Evolutionary conservation across 2,797 vertebrate genomes (phyloP), one percentile per base, ranked within the genome.

Genomic region (Crocidura indochinensis): DNA sequence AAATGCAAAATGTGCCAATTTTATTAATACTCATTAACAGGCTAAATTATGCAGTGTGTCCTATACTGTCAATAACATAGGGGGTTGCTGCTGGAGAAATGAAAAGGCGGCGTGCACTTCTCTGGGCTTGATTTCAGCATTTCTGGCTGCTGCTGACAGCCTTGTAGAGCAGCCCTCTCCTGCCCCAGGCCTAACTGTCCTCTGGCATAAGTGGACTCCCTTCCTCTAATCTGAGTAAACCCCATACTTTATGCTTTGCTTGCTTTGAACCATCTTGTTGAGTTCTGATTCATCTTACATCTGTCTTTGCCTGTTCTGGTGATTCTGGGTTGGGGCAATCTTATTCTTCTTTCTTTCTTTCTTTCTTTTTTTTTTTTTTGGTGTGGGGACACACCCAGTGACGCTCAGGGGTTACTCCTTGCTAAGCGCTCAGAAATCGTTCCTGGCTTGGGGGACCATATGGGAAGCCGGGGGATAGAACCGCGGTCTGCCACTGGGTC

Each of bases 11-110:
- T 2, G 87, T 31, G 77, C 69, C 91, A 91, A 86, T 96, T 86
- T 94, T 89, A 95, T 95, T 92, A 95, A 93, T 90, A 80, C 90
- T 96, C 91, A 95, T 94, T 96, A 96, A 73, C 29, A 65, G 92
- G 75, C 73, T 93, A 94, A 95, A 95, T 96, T 94, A 97, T 86
- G 73, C 69, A 86, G 92, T 88, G 92, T 96, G 85, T 83, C 85
- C 88, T 44, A 88, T 69, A 74, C 81, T 92, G 94, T 95, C 93
- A 88, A 84, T 94, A 86, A 74, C 87, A 72, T 27, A 20, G 78
- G 75, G 10, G 53, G 79, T 78, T 84, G 85, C 65, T 87, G 90
- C 75, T 82, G 85, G 38, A 29, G 71, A 71, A 84, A 93, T 4
- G 20, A 87, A 75, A 84, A 77, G 31, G 51, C 27, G 49, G 44